Evolutionary conservation across 1,140 invertebrate genomes (phyloP).

Genomic region (Drosophila funebris): DNA sequence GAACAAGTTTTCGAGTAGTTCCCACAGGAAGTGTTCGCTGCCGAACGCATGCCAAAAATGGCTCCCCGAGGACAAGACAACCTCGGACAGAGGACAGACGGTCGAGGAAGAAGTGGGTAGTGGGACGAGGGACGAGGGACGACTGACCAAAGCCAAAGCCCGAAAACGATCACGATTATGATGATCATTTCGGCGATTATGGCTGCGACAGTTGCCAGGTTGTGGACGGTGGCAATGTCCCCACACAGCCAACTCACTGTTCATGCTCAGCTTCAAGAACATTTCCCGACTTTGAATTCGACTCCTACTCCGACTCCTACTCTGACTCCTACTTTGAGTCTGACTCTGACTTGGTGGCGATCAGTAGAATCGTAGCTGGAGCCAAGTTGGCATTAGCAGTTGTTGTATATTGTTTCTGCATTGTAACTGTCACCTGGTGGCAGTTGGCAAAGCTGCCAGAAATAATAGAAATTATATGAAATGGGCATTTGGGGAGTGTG

Average conservation of each 20-base stretch:
- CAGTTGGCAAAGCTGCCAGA: constrained; percentile 73
- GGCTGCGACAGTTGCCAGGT: constrained; percentile 42
- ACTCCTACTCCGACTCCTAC: neutral
- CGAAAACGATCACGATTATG: constrained; percentile 76
- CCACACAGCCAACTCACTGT: constrained; percentile 35
- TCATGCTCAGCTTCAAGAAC: constrained; percentile 23
- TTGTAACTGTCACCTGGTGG: constrained; percentile 79
- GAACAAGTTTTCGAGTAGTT: constrained; percentile 66
- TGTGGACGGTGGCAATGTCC: constrained; percentile 57
- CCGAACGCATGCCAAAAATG: constrained; percentile 78
- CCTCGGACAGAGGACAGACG: constrained; percentile 42
- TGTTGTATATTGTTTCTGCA: constrained; percentile 76
- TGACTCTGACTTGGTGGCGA: constrained; percentile 23
- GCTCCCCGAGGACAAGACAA: constrained; percentile 71
- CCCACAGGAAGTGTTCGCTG: constrained; percentile 77
- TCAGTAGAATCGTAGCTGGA: constrained; percentile 24
- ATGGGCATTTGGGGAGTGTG: constrained; percentile 77
- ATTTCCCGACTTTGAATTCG: constrained; percentile 13
- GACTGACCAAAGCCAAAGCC: constrained; percentile 26
- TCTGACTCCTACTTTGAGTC: neutral
- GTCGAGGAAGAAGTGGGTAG: neutral
- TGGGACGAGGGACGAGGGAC: neutral
- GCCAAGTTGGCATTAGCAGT: constrained; percentile 37
- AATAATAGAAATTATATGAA: constrained; percentile 82
- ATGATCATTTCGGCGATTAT: constrained; percentile 69